These are phyloP conservation scores for Apotomis betuletana DNA, from an alignment of 2,888 invertebrate species.

Conservation along the genomic window DNA sequence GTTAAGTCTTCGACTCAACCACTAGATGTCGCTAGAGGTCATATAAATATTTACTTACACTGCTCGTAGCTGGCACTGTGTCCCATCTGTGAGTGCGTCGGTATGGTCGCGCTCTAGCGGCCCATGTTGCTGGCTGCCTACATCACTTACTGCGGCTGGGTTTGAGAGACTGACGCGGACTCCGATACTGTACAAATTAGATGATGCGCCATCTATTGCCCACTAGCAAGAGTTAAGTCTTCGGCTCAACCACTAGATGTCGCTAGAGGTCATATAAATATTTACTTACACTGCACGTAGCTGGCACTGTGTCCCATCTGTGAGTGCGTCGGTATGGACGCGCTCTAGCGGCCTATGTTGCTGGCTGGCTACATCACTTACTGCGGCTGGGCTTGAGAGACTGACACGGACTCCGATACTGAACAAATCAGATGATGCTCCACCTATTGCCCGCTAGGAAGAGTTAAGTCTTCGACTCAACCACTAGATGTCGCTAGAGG, in stretches of 20 bases:
- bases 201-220: too few species aligned
- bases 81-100: slow-evolving; percentile 70
- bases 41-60: slow-evolving; percentile 78
- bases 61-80: slow-evolving; percentile 91
- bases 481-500: too few species aligned
- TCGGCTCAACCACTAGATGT: too few species aligned
- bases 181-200: too few species aligned
- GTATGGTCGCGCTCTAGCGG: slow-evolving; percentile 59
- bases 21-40: background rate
- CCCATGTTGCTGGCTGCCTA: slow-evolving; percentile 56
- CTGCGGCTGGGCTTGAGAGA: slow-evolving; percentile 56
- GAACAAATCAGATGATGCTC: background rate
- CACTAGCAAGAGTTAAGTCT: too few species aligned
- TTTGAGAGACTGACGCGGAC: slow-evolving; percentile 54
- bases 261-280: too few species aligned
- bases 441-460: too few species aligned
- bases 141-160: slow-evolving; percentile 53
- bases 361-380: slow-evolving; percentile 59
- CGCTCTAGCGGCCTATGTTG: slow-evolving; percentile 48
- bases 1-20: too few species aligned
- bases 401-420: slow-evolving; percentile 59
- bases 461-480: too few species aligned
- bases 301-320: slow-evolving; percentile 86
- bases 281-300: slow-evolving; percentile 86
- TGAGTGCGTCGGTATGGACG: slow-evolving; percentile 67